phyloP scores from a whole-genome alignment of 2,888 invertebrate genomes.

The Hyalella azteca region DNA sequence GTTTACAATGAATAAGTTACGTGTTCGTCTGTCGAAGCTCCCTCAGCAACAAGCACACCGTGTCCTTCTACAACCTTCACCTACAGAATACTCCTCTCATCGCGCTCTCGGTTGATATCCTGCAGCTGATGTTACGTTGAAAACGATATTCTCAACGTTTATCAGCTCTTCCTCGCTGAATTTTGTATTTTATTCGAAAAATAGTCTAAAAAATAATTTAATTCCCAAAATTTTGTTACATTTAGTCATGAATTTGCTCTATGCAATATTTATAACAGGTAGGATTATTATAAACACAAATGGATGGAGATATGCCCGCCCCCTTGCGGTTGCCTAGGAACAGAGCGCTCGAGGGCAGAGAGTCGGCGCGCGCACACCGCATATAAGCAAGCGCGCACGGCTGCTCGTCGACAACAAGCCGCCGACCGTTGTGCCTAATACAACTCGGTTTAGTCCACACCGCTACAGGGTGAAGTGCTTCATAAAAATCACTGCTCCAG shows the following conservation, averaged over 20 bases:
- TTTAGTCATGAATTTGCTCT: too few species aligned
- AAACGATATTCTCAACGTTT: neutral
- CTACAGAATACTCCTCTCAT: conserved; percentile 8
- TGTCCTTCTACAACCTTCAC: conserved; percentile 12
- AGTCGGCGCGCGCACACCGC: neutral
- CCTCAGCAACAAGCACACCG: conserved; percentile 2
- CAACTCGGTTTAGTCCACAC: conserved; percentile 12
- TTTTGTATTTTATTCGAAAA: too few species aligned
- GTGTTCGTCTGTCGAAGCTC: too few species aligned
- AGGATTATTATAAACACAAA: too few species aligned
- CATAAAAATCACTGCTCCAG: neutral
- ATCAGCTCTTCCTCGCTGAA: too few species aligned
- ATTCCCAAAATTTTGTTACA: too few species aligned
- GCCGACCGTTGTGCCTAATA: neutral
- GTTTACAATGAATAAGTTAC: too few species aligned
- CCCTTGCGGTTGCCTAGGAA: conserved; percentile 19
- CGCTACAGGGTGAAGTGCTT: conserved; percentile 2
- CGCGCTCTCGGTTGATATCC: conserved; percentile 2
- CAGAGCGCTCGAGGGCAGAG: neutral
- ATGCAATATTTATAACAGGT: too few species aligned
- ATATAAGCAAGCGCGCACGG: neutral
- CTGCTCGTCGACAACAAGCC: neutral
- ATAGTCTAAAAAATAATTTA: too few species aligned
- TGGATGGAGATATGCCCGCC: too few species aligned
- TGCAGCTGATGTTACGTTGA: conserved; percentile 11